Evolutionary conservation across 2,113 vertebrate genomes (phyloP), one percentile per base, ranked within the genome.

Genomic region (Nesogale talazaci): DNA sequence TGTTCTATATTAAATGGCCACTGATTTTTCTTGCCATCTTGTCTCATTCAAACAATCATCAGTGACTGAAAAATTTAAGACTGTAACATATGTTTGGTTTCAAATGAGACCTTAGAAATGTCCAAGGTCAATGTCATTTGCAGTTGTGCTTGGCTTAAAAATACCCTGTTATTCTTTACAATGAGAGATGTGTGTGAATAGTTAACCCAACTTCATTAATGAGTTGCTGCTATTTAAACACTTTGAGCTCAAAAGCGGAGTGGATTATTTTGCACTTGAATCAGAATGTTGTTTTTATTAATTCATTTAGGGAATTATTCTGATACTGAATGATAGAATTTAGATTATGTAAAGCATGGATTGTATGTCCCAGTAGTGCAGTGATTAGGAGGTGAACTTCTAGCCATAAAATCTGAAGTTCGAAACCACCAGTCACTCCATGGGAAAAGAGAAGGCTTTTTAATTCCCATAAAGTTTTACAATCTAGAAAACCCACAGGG

Each of bases 191-290:
- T 29, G 15, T 69, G 46, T 93, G 86, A 96, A 83, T 88, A 85
- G 82, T 52, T 94, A 94, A 91, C 74, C 74, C 42, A 86, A 2
- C 29, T 70, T 92, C 90, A 79, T 95, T 91, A 91, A 94, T 89
- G 36, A 92, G 77, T 86, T 86, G 57, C 80, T 72, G 57, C 80
- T 72, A 36, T 42, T 72, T 83, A 38, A 81, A 15, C 63, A 77
- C 70, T 79, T 27, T 57, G 65, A 82, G 74, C 10, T 91, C 67
- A 82, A 87, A 87, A 75, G 52, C 8, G 80, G 72, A 86, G 42
- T 19, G 80, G 29, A 22, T 61, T 93, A 27, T 78, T 94, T 81
- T 91, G 69, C 67, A 46, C n/a, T 89, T 84, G 59, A 42, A 34
- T 34, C 56, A 31, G 17, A 65, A 86, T 87, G 27, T 69, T 81